These are phyloP conservation scores for Clamator glandarius DNA, from an alignment of 2,797 vertebrate genomes.

Conservation along the genomic window DNA sequence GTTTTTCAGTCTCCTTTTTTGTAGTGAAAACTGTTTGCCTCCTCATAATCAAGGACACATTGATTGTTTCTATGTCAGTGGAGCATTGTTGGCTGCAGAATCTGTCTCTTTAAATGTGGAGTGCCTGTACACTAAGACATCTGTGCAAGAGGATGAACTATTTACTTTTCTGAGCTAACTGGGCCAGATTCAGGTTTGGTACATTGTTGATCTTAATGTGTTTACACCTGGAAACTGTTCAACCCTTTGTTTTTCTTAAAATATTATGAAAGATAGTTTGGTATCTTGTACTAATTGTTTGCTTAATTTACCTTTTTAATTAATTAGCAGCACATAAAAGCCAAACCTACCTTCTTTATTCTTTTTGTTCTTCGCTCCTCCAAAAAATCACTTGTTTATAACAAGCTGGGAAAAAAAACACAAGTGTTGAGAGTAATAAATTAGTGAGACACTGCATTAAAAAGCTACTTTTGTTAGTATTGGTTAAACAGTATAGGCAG, in stretches of 20 bases:
- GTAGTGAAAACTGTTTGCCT: constrained; percentile 53
- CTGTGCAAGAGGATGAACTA: background rate
- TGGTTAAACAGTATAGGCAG: background rate
- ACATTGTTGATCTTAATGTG: background rate
- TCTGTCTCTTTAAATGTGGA: background rate
- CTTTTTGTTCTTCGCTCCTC: background rate
- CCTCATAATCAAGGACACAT: constrained; percentile 54
- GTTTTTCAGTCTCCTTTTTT: constrained; percentile 44
- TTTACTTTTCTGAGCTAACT: background rate
- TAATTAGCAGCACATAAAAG: constrained; percentile 11
- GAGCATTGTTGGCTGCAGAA: constrained; percentile 16
- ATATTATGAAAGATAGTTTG: background rate
- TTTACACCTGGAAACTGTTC: constrained; percentile 19
- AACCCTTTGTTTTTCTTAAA: constrained; percentile 18
- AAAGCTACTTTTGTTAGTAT: background rate
- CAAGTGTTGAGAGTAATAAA: background rate
- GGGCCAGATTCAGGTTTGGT: background rate
- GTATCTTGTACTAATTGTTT: background rate
- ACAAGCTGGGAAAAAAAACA: background rate
- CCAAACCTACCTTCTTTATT: background rate
- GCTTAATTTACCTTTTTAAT: background rate
- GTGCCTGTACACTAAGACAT: background rate
- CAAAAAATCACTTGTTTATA: background rate
- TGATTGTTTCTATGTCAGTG: constrained; percentile 36
- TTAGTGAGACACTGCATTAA: background rate